phyloP scores from a whole-genome alignment of 1,140 invertebrate genomes.

The Drosophila funebris region DNA sequence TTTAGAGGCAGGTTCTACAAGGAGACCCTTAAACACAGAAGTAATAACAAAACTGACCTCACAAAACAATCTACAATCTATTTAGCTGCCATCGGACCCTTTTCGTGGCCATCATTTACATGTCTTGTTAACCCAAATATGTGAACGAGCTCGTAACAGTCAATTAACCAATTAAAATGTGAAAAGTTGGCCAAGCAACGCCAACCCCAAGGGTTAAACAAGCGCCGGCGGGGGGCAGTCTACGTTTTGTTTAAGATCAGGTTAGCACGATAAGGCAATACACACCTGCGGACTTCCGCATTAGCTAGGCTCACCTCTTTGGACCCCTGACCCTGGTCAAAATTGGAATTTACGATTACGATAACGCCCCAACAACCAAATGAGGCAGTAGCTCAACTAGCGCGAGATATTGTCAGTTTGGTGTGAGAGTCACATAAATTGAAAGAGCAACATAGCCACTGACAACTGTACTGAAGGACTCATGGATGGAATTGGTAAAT shows the following conservation, averaged over 20 bases:
- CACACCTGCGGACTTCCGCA: slow-evolving; percentile 42
- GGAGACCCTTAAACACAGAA: too few species aligned
- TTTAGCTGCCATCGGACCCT: slow-evolving; percentile 7
- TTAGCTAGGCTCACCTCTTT: slow-evolving; percentile 10
- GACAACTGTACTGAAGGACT: slow-evolving; percentile 22
- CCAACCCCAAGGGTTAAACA: slow-evolving; percentile 39
- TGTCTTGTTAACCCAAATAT: slow-evolving; percentile 46
- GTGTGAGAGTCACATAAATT: slow-evolving; percentile 54
- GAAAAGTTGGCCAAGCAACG: slow-evolving; percentile 39
- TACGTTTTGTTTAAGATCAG: slow-evolving; percentile 44
- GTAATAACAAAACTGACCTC: neutral
- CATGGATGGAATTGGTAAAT: neutral
- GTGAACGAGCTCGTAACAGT: slow-evolving; percentile 35
- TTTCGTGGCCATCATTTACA: slow-evolving; percentile 25
- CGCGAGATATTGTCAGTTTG: slow-evolving; percentile 44
- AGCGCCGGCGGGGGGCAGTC: slow-evolving; percentile 5
- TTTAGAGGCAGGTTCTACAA: too few species aligned
- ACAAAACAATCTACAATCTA: neutral
- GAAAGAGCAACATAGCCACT: neutral
- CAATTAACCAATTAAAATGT: slow-evolving; percentile 66
- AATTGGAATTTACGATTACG: slow-evolving; percentile 56
- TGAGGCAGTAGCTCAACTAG: slow-evolving; percentile 35
- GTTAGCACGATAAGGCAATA: slow-evolving; percentile 29
- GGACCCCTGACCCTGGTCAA: neutral
- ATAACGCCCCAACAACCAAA: slow-evolving; percentile 17